Conservation (phyloP, 2,888 invertebrate species). For the Macrophya alboannulata region DNA sequence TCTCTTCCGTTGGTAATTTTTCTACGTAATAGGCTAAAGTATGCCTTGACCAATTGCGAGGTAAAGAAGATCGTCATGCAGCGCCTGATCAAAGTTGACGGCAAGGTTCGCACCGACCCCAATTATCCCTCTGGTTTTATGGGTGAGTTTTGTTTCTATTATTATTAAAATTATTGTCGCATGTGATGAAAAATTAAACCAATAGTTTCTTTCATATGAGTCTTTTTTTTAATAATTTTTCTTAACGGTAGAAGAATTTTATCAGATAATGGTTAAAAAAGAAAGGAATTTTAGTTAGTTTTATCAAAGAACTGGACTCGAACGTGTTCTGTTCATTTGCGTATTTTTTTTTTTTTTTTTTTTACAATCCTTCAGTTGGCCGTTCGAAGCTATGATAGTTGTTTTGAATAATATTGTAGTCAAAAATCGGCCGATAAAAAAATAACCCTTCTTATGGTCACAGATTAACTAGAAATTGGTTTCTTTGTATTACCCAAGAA, state of each 20-base stretch:
- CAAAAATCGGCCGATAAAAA: constrained; percentile 80
- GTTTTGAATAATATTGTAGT: constrained; percentile 73
- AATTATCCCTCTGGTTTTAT: constrained; percentile 99
- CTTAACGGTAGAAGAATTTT: background rate
- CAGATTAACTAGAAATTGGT: constrained; percentile 76
- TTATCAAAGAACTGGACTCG: background rate
- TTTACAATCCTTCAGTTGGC: constrained; percentile 61
- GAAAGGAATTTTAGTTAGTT: background rate
- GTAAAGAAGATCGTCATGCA: constrained; percentile 99
- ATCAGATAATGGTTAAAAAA: background rate
- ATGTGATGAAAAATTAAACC: background rate
- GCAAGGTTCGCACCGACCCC: constrained; percentile 98
- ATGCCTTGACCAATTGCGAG: constrained; percentile 97
- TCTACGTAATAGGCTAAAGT: constrained; percentile 98
- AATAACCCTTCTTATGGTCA: constrained; percentile 80
- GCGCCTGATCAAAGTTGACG: constrained; percentile 98
- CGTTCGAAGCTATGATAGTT: constrained; percentile 71
- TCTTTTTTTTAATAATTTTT: too few species aligned
- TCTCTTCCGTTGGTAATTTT: constrained; percentile 98
- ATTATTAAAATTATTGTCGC: constrained; percentile 2
- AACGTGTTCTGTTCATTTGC: background rate
- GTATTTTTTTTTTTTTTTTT: background rate
- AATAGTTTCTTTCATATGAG: background rate
- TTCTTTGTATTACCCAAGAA: constrained; percentile 82
- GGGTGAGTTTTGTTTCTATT: constrained; percentile 86